Conservation (phyloP, 2,797 vertebrate genomes). For the Enteromius viviparus region DNA sequence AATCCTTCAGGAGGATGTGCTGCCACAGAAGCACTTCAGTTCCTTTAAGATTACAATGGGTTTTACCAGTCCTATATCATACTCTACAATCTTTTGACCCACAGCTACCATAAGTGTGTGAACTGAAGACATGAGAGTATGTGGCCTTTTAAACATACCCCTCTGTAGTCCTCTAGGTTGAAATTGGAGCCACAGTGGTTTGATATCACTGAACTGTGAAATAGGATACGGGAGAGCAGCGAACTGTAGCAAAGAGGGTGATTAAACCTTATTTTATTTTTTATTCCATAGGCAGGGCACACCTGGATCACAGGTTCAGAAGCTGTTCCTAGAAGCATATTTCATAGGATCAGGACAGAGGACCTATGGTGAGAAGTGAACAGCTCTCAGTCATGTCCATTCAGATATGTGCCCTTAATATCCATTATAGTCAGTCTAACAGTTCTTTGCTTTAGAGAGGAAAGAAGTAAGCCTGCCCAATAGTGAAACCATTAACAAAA, state of each 20-base stretch:
- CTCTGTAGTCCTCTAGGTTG: conserved; percentile 20
- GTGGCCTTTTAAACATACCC: conserved; percentile 14
- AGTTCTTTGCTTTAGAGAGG: neutral
- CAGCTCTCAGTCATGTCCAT: neutral
- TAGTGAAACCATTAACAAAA: neutral
- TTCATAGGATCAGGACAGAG: neutral
- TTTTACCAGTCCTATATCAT: neutral
- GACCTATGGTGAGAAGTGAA: neutral
- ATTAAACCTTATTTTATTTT: conserved; percentile 42
- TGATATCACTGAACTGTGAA: conserved; percentile 48
- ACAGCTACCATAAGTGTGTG: conserved; percentile 3
- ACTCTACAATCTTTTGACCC: conserved; percentile 14
- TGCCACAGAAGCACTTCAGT: neutral
- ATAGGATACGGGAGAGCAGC: conserved; percentile 39
- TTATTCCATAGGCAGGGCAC: conserved; percentile 1
- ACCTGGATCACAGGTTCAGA: conserved; percentile 17
- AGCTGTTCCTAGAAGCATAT: neutral
- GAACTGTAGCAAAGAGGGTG: conserved; percentile 35
- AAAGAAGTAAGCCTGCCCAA: neutral
- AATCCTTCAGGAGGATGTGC: neutral
- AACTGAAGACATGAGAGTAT: conserved; percentile 3
- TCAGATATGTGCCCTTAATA: conserved; percentile 8
- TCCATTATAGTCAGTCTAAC: neutral
- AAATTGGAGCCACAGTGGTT: conserved; percentile 17
- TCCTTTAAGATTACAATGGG: neutral